Evolutionary conservation across 37 sponge, comb jelly and placozoan species (phyloP).

Genomic region (Aplysina aerophoba): DNA sequence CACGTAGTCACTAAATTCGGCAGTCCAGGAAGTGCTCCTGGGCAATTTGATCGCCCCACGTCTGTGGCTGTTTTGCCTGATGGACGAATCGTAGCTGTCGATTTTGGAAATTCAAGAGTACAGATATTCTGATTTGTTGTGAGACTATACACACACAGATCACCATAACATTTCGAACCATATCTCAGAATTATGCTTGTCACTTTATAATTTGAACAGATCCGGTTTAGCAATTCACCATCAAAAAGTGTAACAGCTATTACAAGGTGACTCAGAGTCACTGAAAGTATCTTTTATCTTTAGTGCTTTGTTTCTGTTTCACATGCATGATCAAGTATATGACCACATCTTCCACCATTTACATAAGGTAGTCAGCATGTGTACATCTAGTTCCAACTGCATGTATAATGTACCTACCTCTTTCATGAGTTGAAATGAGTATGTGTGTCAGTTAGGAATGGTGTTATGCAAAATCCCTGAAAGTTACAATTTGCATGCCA

Average conservation of each 20-base stretch:
- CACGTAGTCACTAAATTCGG: slow-evolving; percentile 81
- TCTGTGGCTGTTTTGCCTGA: slow-evolving; percentile 76
- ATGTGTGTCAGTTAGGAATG: too few species aligned
- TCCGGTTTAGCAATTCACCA: not conserved
- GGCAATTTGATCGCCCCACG: slow-evolving; percentile 87
- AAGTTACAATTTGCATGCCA: too few species aligned
- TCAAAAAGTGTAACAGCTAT: not conserved
- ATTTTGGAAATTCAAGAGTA: slow-evolving; percentile 86
- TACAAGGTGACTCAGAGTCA: not conserved
- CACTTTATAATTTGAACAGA: not conserved
- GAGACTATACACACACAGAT: too few species aligned
- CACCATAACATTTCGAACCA: too few species aligned
- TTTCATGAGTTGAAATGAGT: too few species aligned
- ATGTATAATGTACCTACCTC: too few species aligned
- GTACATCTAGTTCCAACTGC: too few species aligned
- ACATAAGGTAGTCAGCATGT: too few species aligned
- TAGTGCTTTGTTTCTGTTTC: slow-evolving; percentile 13
- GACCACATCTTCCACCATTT: too few species aligned
- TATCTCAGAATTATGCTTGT: too few species aligned
- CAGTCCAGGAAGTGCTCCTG: slow-evolving; percentile 52
- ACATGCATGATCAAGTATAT: too few species aligned
- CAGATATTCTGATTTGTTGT: slow-evolving; percentile 55
- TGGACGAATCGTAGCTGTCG: slow-evolving; percentile 78
- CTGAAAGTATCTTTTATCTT: not conserved
- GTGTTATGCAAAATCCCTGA: too few species aligned